Conservation (phyloP, 2,113 vertebrate species). For the Malurus cyaneus region DNA sequence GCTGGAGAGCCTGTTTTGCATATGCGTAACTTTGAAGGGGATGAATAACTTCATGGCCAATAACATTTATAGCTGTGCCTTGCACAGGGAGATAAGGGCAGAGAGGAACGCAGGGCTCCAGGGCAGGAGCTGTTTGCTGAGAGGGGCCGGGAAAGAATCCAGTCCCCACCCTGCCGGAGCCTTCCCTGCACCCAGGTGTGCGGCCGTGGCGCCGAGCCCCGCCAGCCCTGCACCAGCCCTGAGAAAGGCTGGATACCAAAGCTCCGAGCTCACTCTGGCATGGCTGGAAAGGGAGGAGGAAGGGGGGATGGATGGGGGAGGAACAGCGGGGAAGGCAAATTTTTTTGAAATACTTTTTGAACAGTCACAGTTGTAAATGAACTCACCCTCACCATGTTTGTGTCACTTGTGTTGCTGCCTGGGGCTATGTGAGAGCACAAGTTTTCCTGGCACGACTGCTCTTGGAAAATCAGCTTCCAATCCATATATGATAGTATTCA, state of each 20-base stretch:
- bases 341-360: constrained; percentile 45
- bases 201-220: not conserved
- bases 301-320: not conserved
- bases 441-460: constrained; percentile 41
- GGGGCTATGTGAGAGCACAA: constrained; percentile 33
- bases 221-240: not conserved
- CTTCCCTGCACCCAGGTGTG: constrained; percentile 46
- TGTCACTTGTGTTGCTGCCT: constrained; percentile 36
- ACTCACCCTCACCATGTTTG: constrained; percentile 36
- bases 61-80: constrained; percentile 62
- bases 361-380: constrained; percentile 53
- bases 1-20: constrained; percentile 16
- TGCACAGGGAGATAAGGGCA: constrained; percentile 50
- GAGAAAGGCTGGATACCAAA: not conserved
- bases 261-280: not conserved
- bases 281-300: constrained; percentile 13
- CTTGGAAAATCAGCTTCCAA: constrained; percentile 58
- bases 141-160: constrained; percentile 57
- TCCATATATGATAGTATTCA: constrained; percentile 65
- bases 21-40: constrained; percentile 38
- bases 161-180: constrained; percentile 34
- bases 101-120: constrained; percentile 56
- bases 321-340: constrained; percentile 54
- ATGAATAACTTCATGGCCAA: constrained; percentile 66
- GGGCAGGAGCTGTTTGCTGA: constrained; percentile 66